A percentile compares a stretch with the other conserved stretches of the same genome.
These are phyloP conservation scores for Mesochorus sp. DNA, from an alignment of 2,888 invertebrate genomes.

Conservation along the genomic window DNA sequence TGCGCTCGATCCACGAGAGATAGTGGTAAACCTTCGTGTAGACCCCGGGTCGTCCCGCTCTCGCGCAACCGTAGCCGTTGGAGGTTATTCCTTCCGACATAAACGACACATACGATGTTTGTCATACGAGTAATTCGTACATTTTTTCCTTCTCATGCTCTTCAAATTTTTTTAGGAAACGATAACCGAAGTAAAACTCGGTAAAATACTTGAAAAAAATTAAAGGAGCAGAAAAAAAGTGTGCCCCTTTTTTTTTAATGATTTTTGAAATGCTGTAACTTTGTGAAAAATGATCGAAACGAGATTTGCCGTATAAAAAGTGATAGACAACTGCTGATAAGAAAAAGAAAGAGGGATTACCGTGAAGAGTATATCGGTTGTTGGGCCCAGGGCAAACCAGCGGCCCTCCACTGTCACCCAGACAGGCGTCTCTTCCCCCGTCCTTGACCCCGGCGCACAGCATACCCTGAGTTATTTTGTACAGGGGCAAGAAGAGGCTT, in stretches of 20 bases:
- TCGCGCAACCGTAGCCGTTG: slow-evolving; percentile 91
- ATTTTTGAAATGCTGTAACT: no score
- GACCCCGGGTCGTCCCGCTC: slow-evolving; percentile 90
- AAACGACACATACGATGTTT: background rate
- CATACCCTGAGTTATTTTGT: slow-evolving; percentile 91
- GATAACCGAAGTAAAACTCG: no score
- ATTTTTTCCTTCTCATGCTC: background rate
- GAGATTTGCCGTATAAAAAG: no score
- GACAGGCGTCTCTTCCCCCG: slow-evolving; percentile 91
- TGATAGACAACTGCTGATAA: background rate
- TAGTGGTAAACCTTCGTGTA: slow-evolving; percentile 91
- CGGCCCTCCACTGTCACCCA: slow-evolving; percentile 92
- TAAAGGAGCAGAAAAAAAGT: no score
- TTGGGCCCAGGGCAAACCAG: slow-evolving; percentile 88
- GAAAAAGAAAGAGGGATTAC: slow-evolving; percentile 60
- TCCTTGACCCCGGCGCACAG: slow-evolving; percentile 91
- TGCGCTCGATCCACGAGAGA: slow-evolving; percentile 87
- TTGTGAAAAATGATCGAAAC: no score
- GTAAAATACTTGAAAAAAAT: no score
- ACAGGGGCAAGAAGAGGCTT: slow-evolving; percentile 89
- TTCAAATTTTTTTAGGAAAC: no score
- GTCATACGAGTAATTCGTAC: background rate
- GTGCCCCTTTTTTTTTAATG: background rate
- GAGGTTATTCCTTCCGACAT: slow-evolving; percentile 87
- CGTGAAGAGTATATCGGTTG: slow-evolving; percentile 77